Base-by-base conservation (phyloP, 1,140 invertebrate genomes). In the Drosophila simulans region DNA sequence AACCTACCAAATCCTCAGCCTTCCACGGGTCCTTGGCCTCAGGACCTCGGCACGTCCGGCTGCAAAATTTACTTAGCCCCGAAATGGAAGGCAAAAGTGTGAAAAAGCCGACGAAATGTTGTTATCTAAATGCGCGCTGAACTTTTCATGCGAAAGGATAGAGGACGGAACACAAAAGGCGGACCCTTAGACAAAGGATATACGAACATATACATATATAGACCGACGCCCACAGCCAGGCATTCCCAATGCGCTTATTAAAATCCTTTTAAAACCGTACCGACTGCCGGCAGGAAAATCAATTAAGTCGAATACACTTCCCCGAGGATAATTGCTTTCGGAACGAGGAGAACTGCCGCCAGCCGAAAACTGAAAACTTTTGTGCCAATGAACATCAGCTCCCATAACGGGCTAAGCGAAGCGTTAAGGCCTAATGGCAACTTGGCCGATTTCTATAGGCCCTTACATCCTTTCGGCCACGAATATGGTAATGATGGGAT, bases 291-390 rank as follows among this genome's bases (percentile, higher is more conserved):
- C 58, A 57, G 46, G 65, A 77, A 83, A 89, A 89, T 89, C 84
- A 89, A 89, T 89, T 89, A 89, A 89, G 84, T 89, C 84, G 85
- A 84, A 84, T 83, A 84, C 84, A 84, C 84, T 89, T 89, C 84
- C 84, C 77, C 70, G 43, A 84, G 84, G 80, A 89, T 89, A 89
- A 89, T 89, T 89, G 82, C 82, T 86, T 86, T 86, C 77, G 82
- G 76, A 86, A 86, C 72, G 82, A 60, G 77, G 72, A 60, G 46
- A 52, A 80, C 80, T 76, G 71, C 55, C 72, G 53, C 84, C 31
- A 31, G 31, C 31, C 31, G 7, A 31, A 31, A 31, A 10, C 80
- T 59, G 45, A 74, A 89, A 88, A 88, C 84, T 89, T 88, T 88
- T 74, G 51, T 75, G 69, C 40, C 48, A 80, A 89, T 88, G 79